These are phyloP conservation scores for Axea sp. DNA, from an alignment of 2,888 invertebrate genomes.

Conservation along the genomic window DNA sequence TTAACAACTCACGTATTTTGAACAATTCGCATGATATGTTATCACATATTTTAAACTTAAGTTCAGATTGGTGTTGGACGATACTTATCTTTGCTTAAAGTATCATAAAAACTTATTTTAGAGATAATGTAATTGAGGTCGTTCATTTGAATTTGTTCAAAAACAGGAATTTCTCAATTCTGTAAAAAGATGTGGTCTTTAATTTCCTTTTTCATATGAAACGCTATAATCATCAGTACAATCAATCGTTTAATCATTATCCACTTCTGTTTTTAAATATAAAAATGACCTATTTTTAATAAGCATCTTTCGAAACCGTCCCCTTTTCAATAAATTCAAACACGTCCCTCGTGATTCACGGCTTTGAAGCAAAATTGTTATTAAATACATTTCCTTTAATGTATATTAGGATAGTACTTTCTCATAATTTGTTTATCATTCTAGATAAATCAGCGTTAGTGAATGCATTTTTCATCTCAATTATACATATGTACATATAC, in stretches of 20 bases:
- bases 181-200: slow-evolving; percentile 7
- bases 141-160: slow-evolving; percentile 30
- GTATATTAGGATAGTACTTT: slow-evolving; percentile 47
- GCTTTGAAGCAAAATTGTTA: slow-evolving; percentile 24
- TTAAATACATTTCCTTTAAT: slow-evolving; percentile 40
- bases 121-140: slow-evolving; percentile 26
- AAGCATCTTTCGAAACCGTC: neutral
- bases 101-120: slow-evolving; percentile 46
- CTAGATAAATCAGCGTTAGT: slow-evolving; percentile 34
- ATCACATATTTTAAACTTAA: slow-evolving; percentile 56
- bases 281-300: neutral
- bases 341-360: slow-evolving; percentile 10
- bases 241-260: too few relatives aligned
- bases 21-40: slow-evolving; percentile 56
- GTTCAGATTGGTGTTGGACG: slow-evolving; percentile 52
- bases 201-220: slow-evolving; percentile 11
- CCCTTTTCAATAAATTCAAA: slow-evolving; percentile 41
- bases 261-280: neutral
- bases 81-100: slow-evolving; percentile 25
- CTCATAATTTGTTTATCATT: slow-evolving; percentile 35
- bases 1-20: slow-evolving; percentile 45
- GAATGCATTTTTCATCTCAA: slow-evolving; percentile 26
- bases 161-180: slow-evolving; percentile 2
- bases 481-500: slow-evolving; percentile 54
- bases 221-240: too few relatives aligned